These are phyloP conservation scores for Drosophila baimaii DNA, from an alignment of 1,140 invertebrate species.

Conservation along the genomic window DNA sequence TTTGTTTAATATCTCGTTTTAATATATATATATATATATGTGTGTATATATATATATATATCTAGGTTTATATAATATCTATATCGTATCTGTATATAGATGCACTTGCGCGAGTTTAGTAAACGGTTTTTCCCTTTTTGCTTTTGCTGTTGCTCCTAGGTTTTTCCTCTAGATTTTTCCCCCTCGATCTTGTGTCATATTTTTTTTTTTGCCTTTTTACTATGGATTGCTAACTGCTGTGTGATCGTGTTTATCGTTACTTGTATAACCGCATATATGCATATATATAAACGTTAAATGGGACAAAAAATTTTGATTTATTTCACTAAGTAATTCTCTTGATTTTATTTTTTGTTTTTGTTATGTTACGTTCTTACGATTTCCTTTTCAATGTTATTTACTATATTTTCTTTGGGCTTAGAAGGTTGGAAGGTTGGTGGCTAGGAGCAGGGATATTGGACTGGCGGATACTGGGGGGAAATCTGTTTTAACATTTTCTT, in stretches of 20 bases:
- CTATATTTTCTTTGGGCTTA: conserved; percentile 3
- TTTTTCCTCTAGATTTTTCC: conserved; percentile 1
- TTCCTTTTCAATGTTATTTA: conserved; percentile 32
- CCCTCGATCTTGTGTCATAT: neutral
- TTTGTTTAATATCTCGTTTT: conserved; percentile 36
- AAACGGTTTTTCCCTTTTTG: conserved; percentile 25
- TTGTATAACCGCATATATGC: conserved; percentile 37
- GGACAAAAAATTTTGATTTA: conserved; percentile 81
- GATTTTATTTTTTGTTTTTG: conserved; percentile 36
- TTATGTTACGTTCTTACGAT: conserved; percentile 19
- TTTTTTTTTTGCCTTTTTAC: conserved; percentile 10
- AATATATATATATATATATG: conserved; percentile 6
- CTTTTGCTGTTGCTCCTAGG: conserved; percentile 11
- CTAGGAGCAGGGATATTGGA: too few species aligned
- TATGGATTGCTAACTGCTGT: conserved; percentile 43
- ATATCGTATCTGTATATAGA: conserved; percentile 51
- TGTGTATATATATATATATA: conserved; percentile 33
- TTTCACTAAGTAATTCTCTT: conserved; percentile 69
- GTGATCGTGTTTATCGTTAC: conserved; percentile 32
- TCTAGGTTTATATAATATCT: conserved; percentile 44
- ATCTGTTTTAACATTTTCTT: conserved; percentile 25
- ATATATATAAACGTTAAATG: conserved; percentile 58
- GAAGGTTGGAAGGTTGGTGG: too few species aligned
- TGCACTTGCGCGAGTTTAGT: conserved; percentile 57
- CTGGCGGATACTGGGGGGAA: neutral